A percentile compares a stretch with the other conserved stretches of the same genome.
Conservation (phyloP, 2,888 invertebrate species). For the Polydesmus complanatus region DNA sequence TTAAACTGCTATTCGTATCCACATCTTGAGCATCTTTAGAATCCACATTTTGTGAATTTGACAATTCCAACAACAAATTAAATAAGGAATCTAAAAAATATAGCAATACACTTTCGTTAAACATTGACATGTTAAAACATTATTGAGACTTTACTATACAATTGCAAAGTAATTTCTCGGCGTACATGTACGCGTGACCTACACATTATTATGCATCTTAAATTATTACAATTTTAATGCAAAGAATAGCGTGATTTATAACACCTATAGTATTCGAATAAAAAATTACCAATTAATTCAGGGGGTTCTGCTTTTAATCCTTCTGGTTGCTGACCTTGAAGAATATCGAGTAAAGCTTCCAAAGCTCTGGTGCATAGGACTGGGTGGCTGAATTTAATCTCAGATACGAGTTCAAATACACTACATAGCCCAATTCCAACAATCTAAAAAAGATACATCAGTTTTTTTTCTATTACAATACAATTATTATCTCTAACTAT, state of each 20-base stretch:
- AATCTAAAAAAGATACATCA: slow-evolving; percentile 22
- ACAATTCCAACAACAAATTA: slow-evolving; percentile 65
- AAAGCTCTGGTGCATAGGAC: slow-evolving; percentile 76
- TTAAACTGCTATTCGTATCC: slow-evolving; percentile 48
- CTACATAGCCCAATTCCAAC: slow-evolving; percentile 43
- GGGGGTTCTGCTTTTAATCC: slow-evolving; percentile 66
- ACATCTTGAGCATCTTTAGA: slow-evolving; percentile 36
- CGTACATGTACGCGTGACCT: no score
- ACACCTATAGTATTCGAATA: slow-evolving; percentile 28
- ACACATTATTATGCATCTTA: no score
- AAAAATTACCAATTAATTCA: slow-evolving; percentile 48
- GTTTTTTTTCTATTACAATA: slow-evolving; percentile 44
- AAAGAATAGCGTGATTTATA: no score
- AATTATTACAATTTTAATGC: no score
- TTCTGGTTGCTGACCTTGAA: slow-evolving; percentile 80
- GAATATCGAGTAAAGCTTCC: slow-evolving; percentile 70
- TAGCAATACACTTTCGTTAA: no score
- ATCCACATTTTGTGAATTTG: slow-evolving; percentile 42
- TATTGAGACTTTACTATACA: no score
- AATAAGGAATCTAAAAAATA: slow-evolving; percentile 71
- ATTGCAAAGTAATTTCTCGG: no score
- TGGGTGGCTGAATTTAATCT: slow-evolving; percentile 68
- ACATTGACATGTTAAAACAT: slow-evolving; percentile 25
- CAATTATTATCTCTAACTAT: no score
- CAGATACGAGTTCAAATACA: slow-evolving; percentile 79